Base-by-base conservation (phyloP, 2,888 invertebrate genomes). In the Operophtera brumata region DNA sequence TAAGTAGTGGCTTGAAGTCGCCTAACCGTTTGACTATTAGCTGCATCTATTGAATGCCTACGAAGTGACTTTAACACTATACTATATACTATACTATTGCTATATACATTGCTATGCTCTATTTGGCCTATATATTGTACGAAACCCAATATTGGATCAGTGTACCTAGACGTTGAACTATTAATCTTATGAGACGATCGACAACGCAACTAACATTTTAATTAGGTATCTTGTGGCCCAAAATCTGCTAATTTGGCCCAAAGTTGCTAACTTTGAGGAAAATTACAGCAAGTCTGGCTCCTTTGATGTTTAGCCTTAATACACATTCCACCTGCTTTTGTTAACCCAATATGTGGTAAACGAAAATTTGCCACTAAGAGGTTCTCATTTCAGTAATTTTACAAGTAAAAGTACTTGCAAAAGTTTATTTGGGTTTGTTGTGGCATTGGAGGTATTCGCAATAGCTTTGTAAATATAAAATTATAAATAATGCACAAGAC, bases 351-450 rank as follows among this genome's bases (percentile, higher is more conserved):
- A 45, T 36, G 35, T 28, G 41, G 11, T 35, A 35, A 20, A 35
- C 35, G 44, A 44, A 35, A 44, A 44, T n/a, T n/a, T 44, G 34
- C 35, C 44, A 44, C 11, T 35, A 20, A 20, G 20, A 35, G 10
- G 20, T 12, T 42, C 28, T 9, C 11, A 42, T 42, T 42, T 30
- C 30, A 30, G 5, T 30, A 30, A 30, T 6, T 30, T 30, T 30
- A 7, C 9, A 7, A 30, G 30, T 6, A 0, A 9, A 8, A 6
- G 30, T 5, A 30, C 0, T 30, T 30, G 2, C 9, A 9, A 30
- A 9, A 30, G 9, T 30, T 8, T 30, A 8, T 30, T 30, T 30
- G 30, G 9, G 30, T 30, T 30, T 30, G 30, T 30, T 30, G 2
- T 30, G 30, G 9, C 30, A 26, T 26, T 20, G 20, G 4, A n/a